phyloP scores from a whole-genome alignment of 30 jellyfish, hydroid and myxozoan genomes.

The Nemopilema nomurai region DNA sequence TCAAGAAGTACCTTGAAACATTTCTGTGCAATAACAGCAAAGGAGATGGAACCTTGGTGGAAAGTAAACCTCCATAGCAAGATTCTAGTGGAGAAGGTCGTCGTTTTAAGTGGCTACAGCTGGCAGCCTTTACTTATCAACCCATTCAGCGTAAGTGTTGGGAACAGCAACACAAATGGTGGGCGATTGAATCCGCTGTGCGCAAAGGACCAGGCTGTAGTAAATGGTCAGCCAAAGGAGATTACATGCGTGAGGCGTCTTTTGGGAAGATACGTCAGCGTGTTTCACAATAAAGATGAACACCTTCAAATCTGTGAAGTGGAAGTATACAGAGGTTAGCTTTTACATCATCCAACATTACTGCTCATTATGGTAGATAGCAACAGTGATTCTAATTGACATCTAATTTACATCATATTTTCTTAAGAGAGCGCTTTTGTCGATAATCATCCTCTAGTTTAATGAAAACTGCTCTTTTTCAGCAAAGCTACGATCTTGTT shows the following conservation, averaged over 20 bases:
- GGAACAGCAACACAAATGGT: neutral
- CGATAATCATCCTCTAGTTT: neutral
- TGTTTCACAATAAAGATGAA: neutral
- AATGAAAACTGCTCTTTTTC: neutral
- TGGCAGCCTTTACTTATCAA: neutral
- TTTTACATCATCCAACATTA: too few species aligned
- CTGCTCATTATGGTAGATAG: too few species aligned
- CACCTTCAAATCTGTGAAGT: neutral
- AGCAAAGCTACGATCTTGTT: neutral
- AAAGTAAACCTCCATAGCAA: neutral
- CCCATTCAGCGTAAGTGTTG: conserved; percentile 4
- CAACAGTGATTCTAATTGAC: too few species aligned
- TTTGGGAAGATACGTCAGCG: conserved; percentile 4
- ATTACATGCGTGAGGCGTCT: neutral
- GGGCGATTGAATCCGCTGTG: conserved; percentile 1
- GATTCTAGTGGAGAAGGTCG: neutral
- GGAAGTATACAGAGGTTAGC: neutral
- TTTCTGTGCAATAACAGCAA: neutral
- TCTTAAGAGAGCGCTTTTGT: too few species aligned
- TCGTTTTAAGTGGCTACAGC: neutral
- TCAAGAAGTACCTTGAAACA: neutral
- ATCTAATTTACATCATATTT: too few species aligned
- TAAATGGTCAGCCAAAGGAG: neutral
- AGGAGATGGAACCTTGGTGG: neutral
- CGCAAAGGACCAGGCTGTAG: neutral